Base-by-base conservation (phyloP, 1,140 invertebrate species). In the Diorhabda elongata region DNA sequence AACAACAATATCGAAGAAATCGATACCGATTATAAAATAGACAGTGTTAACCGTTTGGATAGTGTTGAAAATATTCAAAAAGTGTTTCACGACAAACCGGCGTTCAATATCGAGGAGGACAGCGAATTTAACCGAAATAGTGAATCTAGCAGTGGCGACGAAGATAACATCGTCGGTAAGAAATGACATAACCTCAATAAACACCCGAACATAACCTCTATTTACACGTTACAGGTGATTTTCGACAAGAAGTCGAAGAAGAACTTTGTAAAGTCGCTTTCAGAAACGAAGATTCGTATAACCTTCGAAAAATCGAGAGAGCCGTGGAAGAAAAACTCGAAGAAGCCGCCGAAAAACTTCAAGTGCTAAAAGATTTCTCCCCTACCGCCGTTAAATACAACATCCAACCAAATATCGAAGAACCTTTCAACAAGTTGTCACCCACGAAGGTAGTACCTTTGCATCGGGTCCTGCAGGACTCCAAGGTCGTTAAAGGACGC, bases 61-160 rank as follows among this genome's bases (percentile, higher is more conserved):
- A 82, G 78, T 44, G 82, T 83, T 9, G 83, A 83, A 63, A 82
- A 82, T 62, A 83, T 85, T 62, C 80, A 82, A 63, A 87, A 87
- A 73, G 80, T 83, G 5, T 86, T 87, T 71, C 87, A 88, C 75
- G 84, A 87, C 69, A 87, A 87, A 69, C 83, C 85, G 0, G 85
- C 86, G 61, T 84, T 86, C 59, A 83, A 84, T 73, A 83, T 86
- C 70, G 75, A 74, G 43, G 71, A 71, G 3, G 67, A 72, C 45
- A 68, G 66, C 63, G 67, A 62, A 3, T 63, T 58, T 47, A 45
- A 67, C 42, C 8, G 43, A n/a, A 57, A 64, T 8, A 67, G 65
- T 59, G 71, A 76, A 45, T 75, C 70, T 6, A 72, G 71, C 43
- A 75, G 71, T 64, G 69, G 71, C 58, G 74, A 75, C 52, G 74